phyloP scores from a whole-genome alignment of 1,140 invertebrate species.

The Pygmarrhopalites habei region DNA sequence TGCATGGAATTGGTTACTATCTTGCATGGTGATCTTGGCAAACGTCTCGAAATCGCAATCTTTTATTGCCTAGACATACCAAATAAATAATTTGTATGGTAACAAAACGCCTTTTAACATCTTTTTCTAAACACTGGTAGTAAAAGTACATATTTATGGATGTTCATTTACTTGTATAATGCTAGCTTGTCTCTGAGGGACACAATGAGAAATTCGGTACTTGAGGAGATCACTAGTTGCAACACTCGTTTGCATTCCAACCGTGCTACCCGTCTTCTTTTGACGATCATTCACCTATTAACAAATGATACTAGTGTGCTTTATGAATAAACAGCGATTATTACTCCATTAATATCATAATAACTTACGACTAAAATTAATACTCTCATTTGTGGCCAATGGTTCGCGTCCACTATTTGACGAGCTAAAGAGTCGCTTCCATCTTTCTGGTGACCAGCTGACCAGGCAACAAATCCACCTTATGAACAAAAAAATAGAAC shows the following conservation, averaged over 20 bases:
- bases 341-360: too few species aligned
- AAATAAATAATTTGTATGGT: too few species aligned
- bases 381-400: slow-evolving; percentile 88
- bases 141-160: too few species aligned
- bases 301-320: slow-evolving; percentile 28
- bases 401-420: slow-evolving; percentile 60
- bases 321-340: not conserved
- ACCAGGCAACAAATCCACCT: slow-evolving; percentile 94
- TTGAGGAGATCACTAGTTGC: slow-evolving; percentile 76
- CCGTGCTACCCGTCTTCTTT: slow-evolving; percentile 82
- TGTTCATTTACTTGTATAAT: slow-evolving; percentile 59
- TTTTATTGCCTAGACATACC: slow-evolving; percentile 75
- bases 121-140: slow-evolving; percentile 35
- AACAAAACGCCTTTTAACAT: slow-evolving; percentile 13
- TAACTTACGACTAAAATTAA: slow-evolving; percentile 76
- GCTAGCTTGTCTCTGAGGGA: slow-evolving; percentile 59
- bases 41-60: slow-evolving; percentile 76
- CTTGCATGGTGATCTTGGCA: slow-evolving; percentile 91
- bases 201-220: slow-evolving; percentile 60
- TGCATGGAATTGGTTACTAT: slow-evolving; percentile 97
- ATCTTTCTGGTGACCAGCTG: slow-evolving; percentile 57
- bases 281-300: slow-evolving; percentile 65
- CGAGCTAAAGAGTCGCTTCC: slow-evolving; percentile 77
- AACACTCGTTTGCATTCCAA: slow-evolving; percentile 79
- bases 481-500: too few species aligned